Base-by-base conservation (phyloP, 2,888 invertebrate species). In the Pseudanteris insignis region DNA sequence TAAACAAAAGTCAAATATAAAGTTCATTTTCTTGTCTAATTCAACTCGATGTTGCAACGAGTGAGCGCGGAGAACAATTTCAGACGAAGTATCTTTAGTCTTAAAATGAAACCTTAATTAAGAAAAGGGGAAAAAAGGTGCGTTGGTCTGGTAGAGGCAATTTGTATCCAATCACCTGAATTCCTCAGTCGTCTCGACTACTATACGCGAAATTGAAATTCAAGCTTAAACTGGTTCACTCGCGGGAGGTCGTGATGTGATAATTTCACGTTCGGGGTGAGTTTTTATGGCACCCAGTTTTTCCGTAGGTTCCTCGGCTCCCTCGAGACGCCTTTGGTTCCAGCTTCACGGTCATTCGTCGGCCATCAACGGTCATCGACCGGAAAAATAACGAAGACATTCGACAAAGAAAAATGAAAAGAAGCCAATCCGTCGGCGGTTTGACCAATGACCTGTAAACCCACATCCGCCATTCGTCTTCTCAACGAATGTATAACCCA, bases 321-420 rank as follows among this genome's bases (percentile, higher is more conserved):
- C 51, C 37, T 44, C 15, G 30, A 47, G 51, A 47, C 57, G 28
- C 41, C 43, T 57, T 54, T 36, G 41, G 50, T 43, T 44, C 14
- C 33, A 38, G 40, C 36, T 18, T 50, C 53, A 53, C 26, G 50
- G 55, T 24, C 54, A 40, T 21, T 30, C 43, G 32, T 51, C 55
- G 62, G 62, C 62, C 57, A 57, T 51, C 44, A 41, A 57, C 62
- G 62, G 62, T 62, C 62, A 57, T 37, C 62, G 62, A 62, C 62
- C 62, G 62, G 62, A 57, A 57, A 61, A 57, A 57, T 62, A 44
- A 41, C 38, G 47, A 47, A 57, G 62, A 51, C 47, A 53, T 62
- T 62, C 51, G 43, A 51, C 41, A 53, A 53, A 48, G 53, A 47
- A 51, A 57, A 57, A 57, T 57, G 33, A 47, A 57, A 62, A 37